Conservation (phyloP, 2,113 vertebrate species). For the Empidonax traillii region DNA sequence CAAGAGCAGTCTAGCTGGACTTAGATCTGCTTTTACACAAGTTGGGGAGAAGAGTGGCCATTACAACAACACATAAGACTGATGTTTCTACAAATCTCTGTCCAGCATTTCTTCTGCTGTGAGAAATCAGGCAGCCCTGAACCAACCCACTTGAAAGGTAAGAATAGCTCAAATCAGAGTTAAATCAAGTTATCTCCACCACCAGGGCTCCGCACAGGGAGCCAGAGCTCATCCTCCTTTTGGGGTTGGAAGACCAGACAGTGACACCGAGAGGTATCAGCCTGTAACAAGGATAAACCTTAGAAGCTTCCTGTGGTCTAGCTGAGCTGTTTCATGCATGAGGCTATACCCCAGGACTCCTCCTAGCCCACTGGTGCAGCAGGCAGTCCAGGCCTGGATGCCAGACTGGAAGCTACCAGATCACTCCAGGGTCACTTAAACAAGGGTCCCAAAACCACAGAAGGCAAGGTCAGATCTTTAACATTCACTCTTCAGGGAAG, state of each 20-base stretch:
- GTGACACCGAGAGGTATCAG: neutral
- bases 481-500: neutral
- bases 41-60: neutral
- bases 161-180: neutral
- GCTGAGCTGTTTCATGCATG: neutral
- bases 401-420: neutral
- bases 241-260: neutral
- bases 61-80: neutral
- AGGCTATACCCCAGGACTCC: neutral
- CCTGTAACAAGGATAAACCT: neutral
- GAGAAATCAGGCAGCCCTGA: neutral
- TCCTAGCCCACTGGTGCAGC: neutral
- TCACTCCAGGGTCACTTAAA: neutral
- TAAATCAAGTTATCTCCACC: neutral
- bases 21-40: neutral
- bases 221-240: neutral
- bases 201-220: neutral
- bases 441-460: neutral
- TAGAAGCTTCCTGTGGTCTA: neutral
- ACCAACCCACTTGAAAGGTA: neutral
- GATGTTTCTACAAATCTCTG: neutral
- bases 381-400: neutral
- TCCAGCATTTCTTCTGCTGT: neutral
- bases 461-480: neutral
- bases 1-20: neutral